Base-by-base conservation (phyloP, 2,113 vertebrate genomes). In the Pimephales promelas region DNA sequence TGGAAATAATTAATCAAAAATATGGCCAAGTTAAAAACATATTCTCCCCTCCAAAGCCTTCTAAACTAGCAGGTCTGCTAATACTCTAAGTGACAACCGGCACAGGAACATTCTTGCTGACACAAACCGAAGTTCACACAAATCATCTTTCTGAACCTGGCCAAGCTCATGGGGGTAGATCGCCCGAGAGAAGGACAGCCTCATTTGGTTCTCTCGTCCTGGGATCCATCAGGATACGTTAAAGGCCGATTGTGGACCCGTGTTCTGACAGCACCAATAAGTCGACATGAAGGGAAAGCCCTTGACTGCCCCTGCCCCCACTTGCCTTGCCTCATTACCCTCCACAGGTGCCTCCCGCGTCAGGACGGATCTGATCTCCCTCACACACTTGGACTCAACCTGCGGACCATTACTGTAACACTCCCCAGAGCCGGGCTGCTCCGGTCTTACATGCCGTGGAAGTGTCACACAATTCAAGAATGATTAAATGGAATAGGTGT, bases 221-320 rank as follows among this genome's bases (percentile, higher is more conserved):
- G 91, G 91, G 89, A 90, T 91, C 89, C 85, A 85, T 93, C 90
- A 89, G 73, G 85, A 84, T 10, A 73, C 31, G 73, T 89, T 87
- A 88, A 87, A 89, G 88, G 85, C 62, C 84, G 84, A 88, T 90
- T 87, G 43, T 54, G 84, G 91, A 90, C 89, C 90, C 88, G 84
- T 90, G 88, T 85, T 18, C 81, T 93, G 92, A 94, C 92, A 94
- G 92, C 91, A 74, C 82, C 90, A 88, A 92, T 94, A 92, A 93
- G 90, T 93, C 91, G 91, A 88, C 66, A 74, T 56, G 52, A 45
- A 84, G 85, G 88, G 87, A 86, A 81, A 70, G 80, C 49, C 47
- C 34, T 34, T 81, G 79, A 70, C 66, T 88, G 79, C 88, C 87
- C 71, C 72, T 83, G 76, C 86, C 13, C 79, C 81, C 71, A 75